Percentiles rank a stretch among this genome's conserved stretches.
Conservation (phyloP, 2,797 vertebrate species). For the Picus viridis region DNA sequence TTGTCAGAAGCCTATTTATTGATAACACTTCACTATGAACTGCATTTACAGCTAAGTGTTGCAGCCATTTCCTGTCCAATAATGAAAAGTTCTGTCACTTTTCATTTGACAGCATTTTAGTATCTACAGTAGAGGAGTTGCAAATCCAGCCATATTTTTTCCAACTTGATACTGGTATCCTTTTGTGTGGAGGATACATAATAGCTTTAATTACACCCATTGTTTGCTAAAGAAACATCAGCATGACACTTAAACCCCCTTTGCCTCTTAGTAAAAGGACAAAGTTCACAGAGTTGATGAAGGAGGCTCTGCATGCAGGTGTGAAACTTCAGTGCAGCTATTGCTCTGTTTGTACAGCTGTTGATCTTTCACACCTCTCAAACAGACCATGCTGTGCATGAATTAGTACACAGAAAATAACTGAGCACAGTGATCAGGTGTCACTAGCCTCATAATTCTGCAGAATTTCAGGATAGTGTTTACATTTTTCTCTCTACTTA, state of each 20-base stretch:
- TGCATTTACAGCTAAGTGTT: slow-evolving; percentile 53
- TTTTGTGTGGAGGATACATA: slow-evolving; percentile 28
- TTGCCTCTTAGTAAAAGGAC: slow-evolving; percentile 4
- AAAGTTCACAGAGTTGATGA: slow-evolving; percentile 37
- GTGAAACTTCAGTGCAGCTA: slow-evolving; percentile 26
- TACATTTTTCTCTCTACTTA: background rate
- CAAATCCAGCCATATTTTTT: slow-evolving; percentile 23
- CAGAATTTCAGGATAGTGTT: background rate
- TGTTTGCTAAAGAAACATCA: slow-evolving; percentile 71
- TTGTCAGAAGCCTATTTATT: slow-evolving; percentile 45
- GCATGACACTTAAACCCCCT: slow-evolving; percentile 15
- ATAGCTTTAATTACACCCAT: slow-evolving; percentile 54
- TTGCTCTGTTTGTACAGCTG: slow-evolving; percentile 68
- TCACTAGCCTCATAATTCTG: slow-evolving; percentile 3
- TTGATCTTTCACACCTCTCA: slow-evolving; percentile 49
- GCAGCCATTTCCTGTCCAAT: slow-evolving; percentile 49
- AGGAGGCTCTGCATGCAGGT: slow-evolving; percentile 23
- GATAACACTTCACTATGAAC: slow-evolving; percentile 47
- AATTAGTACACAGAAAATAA: slow-evolving; percentile 40
- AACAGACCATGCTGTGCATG: background rate
- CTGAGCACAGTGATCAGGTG: slow-evolving; percentile 20
- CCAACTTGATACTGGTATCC: background rate
- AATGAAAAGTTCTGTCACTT: slow-evolving; percentile 46
- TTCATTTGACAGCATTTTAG: slow-evolving; percentile 45
- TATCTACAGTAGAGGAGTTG: background rate